A percentile compares a stretch with the other conserved stretches of the same genome.
These are phyloP conservation scores for Dynastes grantii DNA, from an alignment of 2,888 invertebrate species.

Conservation along the genomic window DNA sequence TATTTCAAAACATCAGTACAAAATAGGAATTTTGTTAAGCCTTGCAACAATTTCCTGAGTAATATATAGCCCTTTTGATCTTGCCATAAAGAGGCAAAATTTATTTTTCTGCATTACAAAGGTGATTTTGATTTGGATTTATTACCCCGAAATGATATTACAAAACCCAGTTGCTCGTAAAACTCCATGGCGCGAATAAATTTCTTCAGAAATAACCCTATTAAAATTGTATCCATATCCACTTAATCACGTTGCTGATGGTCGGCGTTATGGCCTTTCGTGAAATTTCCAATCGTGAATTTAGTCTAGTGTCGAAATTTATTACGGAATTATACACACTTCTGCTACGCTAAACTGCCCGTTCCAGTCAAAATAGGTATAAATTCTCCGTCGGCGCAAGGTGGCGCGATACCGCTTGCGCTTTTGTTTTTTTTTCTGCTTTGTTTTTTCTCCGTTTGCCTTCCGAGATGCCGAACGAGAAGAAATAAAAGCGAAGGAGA, in stretches of 20 bases:
- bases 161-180: background rate
- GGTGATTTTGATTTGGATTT: no score
- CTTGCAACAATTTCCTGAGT: no score
- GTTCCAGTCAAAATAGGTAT: conserved; percentile 50
- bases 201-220: conserved; percentile 7
- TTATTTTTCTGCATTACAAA: no score
- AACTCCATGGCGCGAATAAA: background rate
- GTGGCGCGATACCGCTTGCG: conserved; percentile 1
- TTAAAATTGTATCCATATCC: conserved; percentile 29
- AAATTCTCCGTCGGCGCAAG: conserved; percentile 33
- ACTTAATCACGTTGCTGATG: conserved; percentile 19
- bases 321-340: conserved; percentile 52
- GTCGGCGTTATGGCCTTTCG: conserved; percentile 30
- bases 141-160: background rate
- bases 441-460: conserved; percentile 2
- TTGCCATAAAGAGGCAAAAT: no score
- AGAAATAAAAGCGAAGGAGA: conserved; percentile 34
- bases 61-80: no score
- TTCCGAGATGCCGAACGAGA: conserved; percentile 3
- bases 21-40: no score
- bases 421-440: conserved; percentile 1
- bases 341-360: conserved; percentile 45
- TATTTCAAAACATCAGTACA: no score
- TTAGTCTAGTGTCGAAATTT: conserved; percentile 51
- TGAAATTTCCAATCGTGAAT: conserved; percentile 45